These are phyloP conservation scores for Anguilla anguilla DNA, from an alignment of 2,797 vertebrate species.

Conservation along the genomic window DNA sequence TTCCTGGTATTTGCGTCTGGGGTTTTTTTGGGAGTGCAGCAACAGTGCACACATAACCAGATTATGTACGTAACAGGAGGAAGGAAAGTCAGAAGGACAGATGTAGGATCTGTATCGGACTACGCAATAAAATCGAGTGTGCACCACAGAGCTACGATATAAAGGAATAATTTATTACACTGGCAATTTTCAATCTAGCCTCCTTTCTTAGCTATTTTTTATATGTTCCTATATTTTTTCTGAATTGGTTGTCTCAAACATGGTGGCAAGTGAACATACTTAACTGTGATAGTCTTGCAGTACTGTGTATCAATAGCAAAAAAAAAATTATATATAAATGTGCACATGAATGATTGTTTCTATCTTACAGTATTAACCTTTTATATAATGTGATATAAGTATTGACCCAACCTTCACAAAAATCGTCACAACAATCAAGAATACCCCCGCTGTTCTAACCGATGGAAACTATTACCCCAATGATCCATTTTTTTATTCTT, in stretches of 20 bases:
- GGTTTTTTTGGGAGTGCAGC: background rate
- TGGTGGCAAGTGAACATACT: background rate
- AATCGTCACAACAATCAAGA: background rate
- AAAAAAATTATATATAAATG: background rate
- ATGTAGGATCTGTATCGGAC: background rate
- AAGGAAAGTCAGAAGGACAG: background rate
- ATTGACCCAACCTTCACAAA: background rate
- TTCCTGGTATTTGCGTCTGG: background rate
- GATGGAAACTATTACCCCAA: background rate
- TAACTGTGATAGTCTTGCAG: background rate
- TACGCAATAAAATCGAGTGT: background rate
- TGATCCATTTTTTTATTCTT: background rate
- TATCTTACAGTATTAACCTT: background rate
- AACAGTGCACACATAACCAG: background rate
- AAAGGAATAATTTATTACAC: too few species aligned
- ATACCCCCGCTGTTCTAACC: background rate
- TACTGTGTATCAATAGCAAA: background rate
- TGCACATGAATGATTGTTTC: background rate
- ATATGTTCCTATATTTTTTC: background rate
- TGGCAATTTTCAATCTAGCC: too few species aligned
- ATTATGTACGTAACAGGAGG: background rate
- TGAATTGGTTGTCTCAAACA: background rate
- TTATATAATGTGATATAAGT: background rate
- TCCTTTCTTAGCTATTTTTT: background rate
- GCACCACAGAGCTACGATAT: too few species aligned